Base-by-base conservation (phyloP, 2,797 vertebrate species). In the Clarias laeviceps region DNA sequence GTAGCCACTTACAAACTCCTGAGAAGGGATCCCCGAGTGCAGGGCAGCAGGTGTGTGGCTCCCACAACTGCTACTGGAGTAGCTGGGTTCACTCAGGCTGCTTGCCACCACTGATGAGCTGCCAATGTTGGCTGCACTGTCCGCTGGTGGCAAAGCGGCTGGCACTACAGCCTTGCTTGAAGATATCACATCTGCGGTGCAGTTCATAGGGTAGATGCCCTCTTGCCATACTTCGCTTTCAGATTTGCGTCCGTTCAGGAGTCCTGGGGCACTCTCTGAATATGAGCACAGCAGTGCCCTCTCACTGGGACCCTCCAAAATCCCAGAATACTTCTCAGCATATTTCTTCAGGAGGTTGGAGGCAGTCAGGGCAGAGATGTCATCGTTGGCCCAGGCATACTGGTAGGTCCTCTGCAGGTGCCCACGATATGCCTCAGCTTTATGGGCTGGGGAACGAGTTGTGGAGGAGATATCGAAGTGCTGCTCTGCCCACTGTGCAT, bases 381-480 rank as follows among this genome's bases (percentile, higher is more conserved):
- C 98, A 3, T 99, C 98, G 0, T 99, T 99, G 76, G 98, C 98
- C 98, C 98, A 99, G 83, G 98, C 97, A 0, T 99, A 99, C 94
- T 99, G 98, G 93, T 99, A 99, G 73, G 97, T 98, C 91, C 98
- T 96, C 94, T 99, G 98, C 91, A 99, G 93, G 93, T 99, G 98
- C 69, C 97, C 98, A 81, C 98, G 94, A 92, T 99, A 99, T 88
- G 97, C 97, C 95, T 99, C 98, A 76, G 98, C 98, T 95, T 99
- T 99, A 94, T 99, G 98, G 89, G 98, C 97, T n/a, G 98, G 98
- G 79, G 98, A 99, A 90, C 98, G 96, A 54, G 98, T 99, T 85
- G 98, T 99, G 59, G 98, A 99, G 88, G 97, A 97, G 95, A 99
- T 99, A 94, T 99, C 98, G 93, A 99, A 99, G 95, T 99, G 98